phyloP scores from a whole-genome alignment of 2,888 invertebrate genomes.

The Ptycholaimellus sp. region DNA sequence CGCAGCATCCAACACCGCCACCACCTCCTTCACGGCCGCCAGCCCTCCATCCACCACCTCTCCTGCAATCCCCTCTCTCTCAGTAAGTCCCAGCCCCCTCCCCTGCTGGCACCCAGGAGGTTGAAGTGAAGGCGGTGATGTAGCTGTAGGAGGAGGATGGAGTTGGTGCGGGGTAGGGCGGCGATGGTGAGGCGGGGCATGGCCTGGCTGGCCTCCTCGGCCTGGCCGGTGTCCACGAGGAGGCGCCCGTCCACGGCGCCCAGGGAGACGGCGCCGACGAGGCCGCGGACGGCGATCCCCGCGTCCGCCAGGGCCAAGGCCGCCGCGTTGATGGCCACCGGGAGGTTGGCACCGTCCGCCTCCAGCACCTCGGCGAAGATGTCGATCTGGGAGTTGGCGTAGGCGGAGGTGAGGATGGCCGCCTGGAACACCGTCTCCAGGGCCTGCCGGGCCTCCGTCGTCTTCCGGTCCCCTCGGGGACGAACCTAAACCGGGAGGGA shows the following conservation, averaged over 20 bases:
- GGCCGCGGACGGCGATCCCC: constrained; percentile 69
- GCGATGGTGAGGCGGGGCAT: constrained; percentile 38
- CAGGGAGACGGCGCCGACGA: constrained; percentile 68
- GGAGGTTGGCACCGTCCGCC: constrained; percentile 77
- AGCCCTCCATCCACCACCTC: too few species aligned
- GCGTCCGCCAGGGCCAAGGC: constrained; percentile 86
- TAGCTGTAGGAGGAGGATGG: constrained; percentile 32
- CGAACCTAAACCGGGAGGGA: constrained; percentile 8
- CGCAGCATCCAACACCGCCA: too few species aligned
- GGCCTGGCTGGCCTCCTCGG: constrained; percentile 35
- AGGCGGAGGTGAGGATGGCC: constrained; percentile 63
- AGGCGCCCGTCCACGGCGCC: constrained; percentile 39
- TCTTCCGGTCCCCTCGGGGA: constrained; percentile 47
- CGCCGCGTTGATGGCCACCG: constrained; percentile 79
- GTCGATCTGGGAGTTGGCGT: constrained; percentile 84
- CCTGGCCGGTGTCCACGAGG: constrained; percentile 62
- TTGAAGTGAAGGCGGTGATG: constrained; percentile 49
- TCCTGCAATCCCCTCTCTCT: too few species aligned
- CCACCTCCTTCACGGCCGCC: too few species aligned
- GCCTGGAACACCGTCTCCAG: constrained; percentile 65
- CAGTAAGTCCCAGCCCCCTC: too few species aligned
- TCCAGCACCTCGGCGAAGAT: constrained; percentile 65
- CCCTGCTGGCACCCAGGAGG: constrained; percentile 43
- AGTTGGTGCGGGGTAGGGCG: constrained; percentile 52
- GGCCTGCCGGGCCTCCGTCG: constrained; percentile 64